Evolutionary conservation across 1,140 invertebrate species (phyloP).

Genomic region (Prorops nasuta): DNA sequence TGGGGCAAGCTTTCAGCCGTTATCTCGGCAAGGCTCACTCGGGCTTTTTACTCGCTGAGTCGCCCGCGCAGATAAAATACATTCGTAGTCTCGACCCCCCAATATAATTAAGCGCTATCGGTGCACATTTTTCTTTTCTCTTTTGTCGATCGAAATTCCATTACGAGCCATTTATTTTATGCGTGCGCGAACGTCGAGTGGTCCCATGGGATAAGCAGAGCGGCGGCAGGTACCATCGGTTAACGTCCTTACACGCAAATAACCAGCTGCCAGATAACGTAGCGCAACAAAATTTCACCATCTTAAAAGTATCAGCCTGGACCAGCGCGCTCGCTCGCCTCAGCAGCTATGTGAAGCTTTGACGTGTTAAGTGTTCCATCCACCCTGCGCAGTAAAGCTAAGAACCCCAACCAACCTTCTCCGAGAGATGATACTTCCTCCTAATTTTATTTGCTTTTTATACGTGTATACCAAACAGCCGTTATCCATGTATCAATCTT

Average conservation of each 20-base stretch:
- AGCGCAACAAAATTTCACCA: not conserved
- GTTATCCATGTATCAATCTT: too few relatives aligned
- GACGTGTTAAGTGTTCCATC: too few relatives aligned
- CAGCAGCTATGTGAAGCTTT: too few relatives aligned
- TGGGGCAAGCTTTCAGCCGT: constrained; percentile 50
- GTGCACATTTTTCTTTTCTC: constrained; percentile 9
- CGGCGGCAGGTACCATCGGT: too few relatives aligned
- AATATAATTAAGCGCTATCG: constrained; percentile 51
- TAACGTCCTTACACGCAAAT: not conserved
- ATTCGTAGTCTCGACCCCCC: constrained; percentile 29
- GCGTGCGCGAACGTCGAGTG: constrained; percentile 14
- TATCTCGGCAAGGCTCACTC: constrained; percentile 44
- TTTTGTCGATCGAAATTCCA: constrained; percentile 42
- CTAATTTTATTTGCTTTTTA: too few relatives aligned
- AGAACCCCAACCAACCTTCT: too few relatives aligned
- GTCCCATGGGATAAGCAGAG: not conserved
- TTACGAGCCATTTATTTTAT: constrained; percentile 48
- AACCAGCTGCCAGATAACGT: not conserved
- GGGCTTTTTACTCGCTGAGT: constrained; percentile 42
- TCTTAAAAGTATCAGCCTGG: too few relatives aligned
- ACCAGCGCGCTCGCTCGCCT: too few relatives aligned
- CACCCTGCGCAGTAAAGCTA: too few relatives aligned
- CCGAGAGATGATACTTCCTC: too few relatives aligned
- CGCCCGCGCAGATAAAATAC: constrained; percentile 45
- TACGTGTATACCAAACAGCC: too few relatives aligned